Percentiles rank a stretch among this genome's conserved stretches.
phyloP scores from a whole-genome alignment of 2,888 invertebrate genomes.

The Stenchaetothrips biformis region DNA sequence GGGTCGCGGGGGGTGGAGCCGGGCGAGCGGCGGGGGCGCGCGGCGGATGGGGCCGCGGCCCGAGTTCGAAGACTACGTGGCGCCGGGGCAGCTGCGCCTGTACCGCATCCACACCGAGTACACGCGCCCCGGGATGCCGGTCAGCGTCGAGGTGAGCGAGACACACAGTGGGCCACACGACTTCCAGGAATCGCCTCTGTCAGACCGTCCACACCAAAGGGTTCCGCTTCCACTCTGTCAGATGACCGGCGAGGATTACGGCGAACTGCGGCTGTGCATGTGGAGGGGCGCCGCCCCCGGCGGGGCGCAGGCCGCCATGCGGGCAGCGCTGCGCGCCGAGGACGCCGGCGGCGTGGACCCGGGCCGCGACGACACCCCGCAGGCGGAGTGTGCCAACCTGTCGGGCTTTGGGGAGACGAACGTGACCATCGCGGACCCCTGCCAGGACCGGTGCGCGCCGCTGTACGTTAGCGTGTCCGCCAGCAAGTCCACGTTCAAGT shows the following conservation, averaged over 20 bases:
- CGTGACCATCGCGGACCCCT: slow-evolving; percentile 52
- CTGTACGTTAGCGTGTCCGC: slow-evolving; percentile 52
- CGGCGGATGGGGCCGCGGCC: not conserved
- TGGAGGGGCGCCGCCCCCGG: slow-evolving; percentile 3
- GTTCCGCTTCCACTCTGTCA: too few species aligned
- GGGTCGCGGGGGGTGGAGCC: not conserved
- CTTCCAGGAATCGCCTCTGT: too few species aligned
- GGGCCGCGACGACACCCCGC: not conserved
- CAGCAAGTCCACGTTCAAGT: slow-evolving; percentile 50
- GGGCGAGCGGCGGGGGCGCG: not conserved
- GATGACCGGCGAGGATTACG: not conserved
- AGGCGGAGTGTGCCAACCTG: slow-evolving; percentile 52
- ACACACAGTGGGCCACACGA: too few species aligned
- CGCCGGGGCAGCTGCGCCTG: not conserved
- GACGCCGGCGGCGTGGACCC: slow-evolving; percentile 15
- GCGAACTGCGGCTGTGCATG: slow-evolving; percentile 4
- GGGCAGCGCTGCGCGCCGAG: not conserved
- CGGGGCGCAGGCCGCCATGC: not conserved
- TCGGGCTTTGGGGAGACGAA: slow-evolving; percentile 47
- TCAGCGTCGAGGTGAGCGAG: slow-evolving; percentile 23
- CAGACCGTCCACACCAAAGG: too few species aligned
- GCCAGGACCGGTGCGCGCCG: slow-evolving; percentile 51
- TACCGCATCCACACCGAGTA: slow-evolving; percentile 27
- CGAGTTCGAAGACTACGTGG: slow-evolving; percentile 26
- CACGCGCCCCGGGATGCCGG: not conserved